Evolutionary conservation across 2,113 vertebrate species (phyloP).

Genomic region (Bathybates hornii): DNA sequence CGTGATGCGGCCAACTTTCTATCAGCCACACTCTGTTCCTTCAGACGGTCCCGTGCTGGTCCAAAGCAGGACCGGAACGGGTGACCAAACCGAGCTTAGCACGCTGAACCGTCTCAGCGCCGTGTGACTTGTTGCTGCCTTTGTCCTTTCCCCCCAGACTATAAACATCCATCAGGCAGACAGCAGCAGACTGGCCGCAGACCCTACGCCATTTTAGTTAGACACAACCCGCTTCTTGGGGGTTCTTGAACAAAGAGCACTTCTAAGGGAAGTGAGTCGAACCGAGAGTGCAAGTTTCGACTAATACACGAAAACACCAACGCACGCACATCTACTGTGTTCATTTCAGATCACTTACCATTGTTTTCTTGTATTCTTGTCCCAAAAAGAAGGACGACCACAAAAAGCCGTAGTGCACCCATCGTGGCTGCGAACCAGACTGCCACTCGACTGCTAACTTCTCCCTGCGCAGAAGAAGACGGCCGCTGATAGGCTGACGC

Average conservation of each 20-base stretch:
- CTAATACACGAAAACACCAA: not conserved
- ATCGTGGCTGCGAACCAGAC: conserved; percentile 69
- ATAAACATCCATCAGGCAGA: conserved; percentile 68
- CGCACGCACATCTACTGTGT: accelerated
- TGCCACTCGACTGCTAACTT: conserved; percentile 60
- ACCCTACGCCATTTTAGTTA: conserved; percentile 80
- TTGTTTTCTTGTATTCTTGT: conserved; percentile 54
- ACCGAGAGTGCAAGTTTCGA: not conserved
- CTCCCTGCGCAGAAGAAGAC: conserved; percentile 18
- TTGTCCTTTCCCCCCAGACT: conserved; percentile 27
- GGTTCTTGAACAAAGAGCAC: conserved; percentile 66
- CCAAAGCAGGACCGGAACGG: not conserved
- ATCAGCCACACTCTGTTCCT: not conserved
- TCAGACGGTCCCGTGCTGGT: not conserved
- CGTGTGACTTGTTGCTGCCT: conserved; percentile 10
- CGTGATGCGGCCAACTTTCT: conserved; percentile 44
- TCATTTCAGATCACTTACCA: conserved; percentile 35
- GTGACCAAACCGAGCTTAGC: not conserved
- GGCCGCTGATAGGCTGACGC: conserved; percentile 48
- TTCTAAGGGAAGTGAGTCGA: not conserved
- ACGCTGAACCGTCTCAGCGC: not conserved
- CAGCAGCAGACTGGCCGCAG: conserved; percentile 61
- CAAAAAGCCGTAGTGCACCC: conserved; percentile 58
- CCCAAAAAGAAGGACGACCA: conserved; percentile 64
- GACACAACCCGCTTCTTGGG: conserved; percentile 52